Evolutionary conservation across 2,797 vertebrate genomes (phyloP).

Genomic region (Cuniculus paca): DNA sequence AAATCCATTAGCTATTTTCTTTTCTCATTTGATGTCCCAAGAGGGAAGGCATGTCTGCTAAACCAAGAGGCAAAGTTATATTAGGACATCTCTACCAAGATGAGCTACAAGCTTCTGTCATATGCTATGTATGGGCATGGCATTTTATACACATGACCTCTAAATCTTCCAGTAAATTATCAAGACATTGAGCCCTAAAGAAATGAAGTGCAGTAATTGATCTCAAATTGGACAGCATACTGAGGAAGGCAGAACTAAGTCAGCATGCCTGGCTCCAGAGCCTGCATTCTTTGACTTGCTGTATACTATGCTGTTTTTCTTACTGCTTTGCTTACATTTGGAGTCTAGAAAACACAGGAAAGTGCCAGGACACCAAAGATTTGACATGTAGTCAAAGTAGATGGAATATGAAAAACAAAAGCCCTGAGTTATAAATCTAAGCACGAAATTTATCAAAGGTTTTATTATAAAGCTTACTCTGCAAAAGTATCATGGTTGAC

Average conservation of each 20-base stretch:
- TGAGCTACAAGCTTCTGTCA: conserved; percentile 1
- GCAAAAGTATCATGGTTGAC: conserved; percentile 11
- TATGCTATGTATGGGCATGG: not conserved
- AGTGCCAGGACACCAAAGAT: conserved; percentile 38
- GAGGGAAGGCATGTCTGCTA: conserved; percentile 46
- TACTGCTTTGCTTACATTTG: not conserved
- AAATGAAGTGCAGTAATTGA: not conserved
- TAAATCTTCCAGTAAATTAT: not conserved
- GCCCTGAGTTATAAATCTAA: conserved; percentile 4
- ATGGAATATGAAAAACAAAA: conserved; percentile 51
- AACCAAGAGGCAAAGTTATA: conserved; percentile 44
- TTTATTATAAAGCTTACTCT: conserved; percentile 37
- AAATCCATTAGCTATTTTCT: conserved; percentile 56
- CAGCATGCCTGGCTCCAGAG: not conserved
- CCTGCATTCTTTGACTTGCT: not conserved
- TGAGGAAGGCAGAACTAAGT: not conserved
- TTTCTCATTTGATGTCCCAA: conserved; percentile 57
- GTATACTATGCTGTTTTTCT: not conserved
- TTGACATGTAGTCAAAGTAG: conserved; percentile 22
- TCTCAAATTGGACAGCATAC: not conserved
- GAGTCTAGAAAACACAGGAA: conserved; percentile 30
- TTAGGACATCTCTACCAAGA: conserved; percentile 19
- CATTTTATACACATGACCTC: not conserved
- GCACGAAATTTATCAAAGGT: conserved; percentile 31
- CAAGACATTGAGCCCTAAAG: not conserved